Evolutionary conservation across 2,888 invertebrate species (phyloP), one percentile per base, ranked within the genome.

Genomic region (Phania funesta): DNA sequence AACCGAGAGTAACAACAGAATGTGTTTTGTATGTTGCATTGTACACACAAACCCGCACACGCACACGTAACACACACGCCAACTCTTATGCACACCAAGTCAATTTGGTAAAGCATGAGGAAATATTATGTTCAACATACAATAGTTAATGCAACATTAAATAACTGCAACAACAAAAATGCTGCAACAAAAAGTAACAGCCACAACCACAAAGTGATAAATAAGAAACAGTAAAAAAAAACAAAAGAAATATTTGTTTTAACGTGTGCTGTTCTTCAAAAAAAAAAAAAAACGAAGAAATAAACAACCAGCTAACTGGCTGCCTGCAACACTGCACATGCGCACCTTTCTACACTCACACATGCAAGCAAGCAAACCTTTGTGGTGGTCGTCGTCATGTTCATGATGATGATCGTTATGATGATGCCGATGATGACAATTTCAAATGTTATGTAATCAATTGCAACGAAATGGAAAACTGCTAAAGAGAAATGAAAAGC

Each of bases 391-490:
- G 24, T 60, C 8, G 20, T 41, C 13, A 16, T 52, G 16, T 35
- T 26, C 11, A 18, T 20, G 20, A 38, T 54, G 18, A 46, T 32
- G 29, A 52, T n/a, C 2, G 13, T 29, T 24, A 41, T 50, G 50
- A 56, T 54, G 48, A 26, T 32, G 35, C 18, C 29, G 58, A 50
- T 77, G n/a, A 70, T 70, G 77, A 70, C 24, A 16, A 41, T 78
- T 64, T 24, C 13, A 46, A 64, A 50, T 71, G 44, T 82, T 82
- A 78, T 65, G 74, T 75, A 82, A 82, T 78, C 82, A 65, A 60
- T 78, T 75, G 78, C 78, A 82, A 75, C 32, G 82, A 82, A 82
- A 82, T 82, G 82, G 82, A 82, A 81, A 82, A 82, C 82, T 65
- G 38, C 41, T 22, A 41, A 74, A 70, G 68, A 46, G 54, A 81